Conservation (phyloP, 2,113 vertebrate species). For the Pholis gunnellus region DNA sequence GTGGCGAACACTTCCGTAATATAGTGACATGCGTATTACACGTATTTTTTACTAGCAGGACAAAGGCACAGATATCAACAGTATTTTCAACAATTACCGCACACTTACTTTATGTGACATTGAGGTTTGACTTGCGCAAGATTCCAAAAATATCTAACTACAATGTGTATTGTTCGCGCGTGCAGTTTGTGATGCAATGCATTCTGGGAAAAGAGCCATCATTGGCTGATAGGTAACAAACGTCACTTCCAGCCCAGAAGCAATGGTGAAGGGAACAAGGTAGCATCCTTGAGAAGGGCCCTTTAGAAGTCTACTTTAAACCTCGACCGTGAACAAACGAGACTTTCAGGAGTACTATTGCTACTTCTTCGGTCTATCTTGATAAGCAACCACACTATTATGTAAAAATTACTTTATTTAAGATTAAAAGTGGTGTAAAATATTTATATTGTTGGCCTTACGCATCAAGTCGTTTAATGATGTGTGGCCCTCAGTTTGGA, state of each 20-base stretch:
- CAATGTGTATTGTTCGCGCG: slow-evolving; percentile 48
- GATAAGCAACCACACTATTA: not conserved
- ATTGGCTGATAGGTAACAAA: slow-evolving; percentile 42
- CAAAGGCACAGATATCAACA: not conserved
- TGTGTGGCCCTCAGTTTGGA: not conserved
- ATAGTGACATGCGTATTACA: not conserved
- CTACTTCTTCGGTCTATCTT: not conserved
- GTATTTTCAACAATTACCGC: not conserved
- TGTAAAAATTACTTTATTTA: not conserved
- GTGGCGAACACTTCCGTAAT: slow-evolving; percentile 28
- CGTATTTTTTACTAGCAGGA: not conserved
- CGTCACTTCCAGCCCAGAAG: slow-evolving; percentile 42
- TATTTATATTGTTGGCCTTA: not conserved
- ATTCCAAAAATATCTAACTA: not conserved
- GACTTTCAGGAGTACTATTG: not conserved
- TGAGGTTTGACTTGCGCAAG: not conserved
- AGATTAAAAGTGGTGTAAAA: not conserved
- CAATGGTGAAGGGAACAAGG: not conserved
- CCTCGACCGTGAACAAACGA: not conserved
- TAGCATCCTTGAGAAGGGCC: not conserved
- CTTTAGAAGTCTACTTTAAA: not conserved
- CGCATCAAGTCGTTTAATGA: not conserved
- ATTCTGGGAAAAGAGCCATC: slow-evolving; percentile 41
- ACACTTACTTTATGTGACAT: slow-evolving; percentile 43
- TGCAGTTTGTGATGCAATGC: slow-evolving; percentile 54